Evolutionary conservation across 1,140 invertebrate species (phyloP).

Genomic region (Pseudomyrmex flavicornis): DNA sequence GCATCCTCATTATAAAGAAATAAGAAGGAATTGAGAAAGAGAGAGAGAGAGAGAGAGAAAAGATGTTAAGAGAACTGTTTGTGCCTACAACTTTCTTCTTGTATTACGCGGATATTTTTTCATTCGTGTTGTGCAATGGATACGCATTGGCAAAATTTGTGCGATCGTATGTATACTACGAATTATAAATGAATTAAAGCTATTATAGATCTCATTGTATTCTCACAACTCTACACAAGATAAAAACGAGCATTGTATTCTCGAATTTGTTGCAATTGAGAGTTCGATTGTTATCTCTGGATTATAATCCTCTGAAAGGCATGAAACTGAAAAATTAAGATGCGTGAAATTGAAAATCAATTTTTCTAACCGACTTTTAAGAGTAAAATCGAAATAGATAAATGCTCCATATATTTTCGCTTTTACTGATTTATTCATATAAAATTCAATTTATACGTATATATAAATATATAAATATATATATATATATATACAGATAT

Average conservation of each 20-base stretch:
- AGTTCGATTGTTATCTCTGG: slow-evolving; percentile 55
- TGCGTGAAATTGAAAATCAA: neutral
- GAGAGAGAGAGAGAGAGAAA: neutral
- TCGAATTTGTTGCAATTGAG: slow-evolving; percentile 53
- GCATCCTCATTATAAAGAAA: slow-evolving; percentile 15
- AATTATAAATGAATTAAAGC: slow-evolving; percentile 66
- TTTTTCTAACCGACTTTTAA: neutral
- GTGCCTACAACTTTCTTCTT: slow-evolving; percentile 73
- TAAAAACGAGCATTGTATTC: slow-evolving; percentile 63
- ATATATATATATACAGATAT: too few species aligned
- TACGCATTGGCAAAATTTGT: slow-evolving; percentile 27
- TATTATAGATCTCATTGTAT: slow-evolving; percentile 69
- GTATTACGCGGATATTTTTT: slow-evolving; percentile 52
- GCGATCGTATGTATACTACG: slow-evolving; percentile 40
- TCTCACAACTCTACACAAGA: slow-evolving; percentile 40
- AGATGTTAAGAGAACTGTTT: slow-evolving; percentile 70
- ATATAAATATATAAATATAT: too few species aligned
- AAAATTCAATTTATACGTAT: too few species aligned
- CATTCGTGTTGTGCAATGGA: slow-evolving; percentile 30
- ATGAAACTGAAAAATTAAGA: slow-evolving; percentile 67
- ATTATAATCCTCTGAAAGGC: slow-evolving; percentile 57
- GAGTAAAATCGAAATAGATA: slow-evolving; percentile 1
- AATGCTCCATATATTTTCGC: neutral
- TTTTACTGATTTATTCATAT: neutral
- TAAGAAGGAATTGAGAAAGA: slow-evolving; percentile 69